Conservation (phyloP, 2,888 invertebrate species). For the Dryocosmus kuriphilus region DNA sequence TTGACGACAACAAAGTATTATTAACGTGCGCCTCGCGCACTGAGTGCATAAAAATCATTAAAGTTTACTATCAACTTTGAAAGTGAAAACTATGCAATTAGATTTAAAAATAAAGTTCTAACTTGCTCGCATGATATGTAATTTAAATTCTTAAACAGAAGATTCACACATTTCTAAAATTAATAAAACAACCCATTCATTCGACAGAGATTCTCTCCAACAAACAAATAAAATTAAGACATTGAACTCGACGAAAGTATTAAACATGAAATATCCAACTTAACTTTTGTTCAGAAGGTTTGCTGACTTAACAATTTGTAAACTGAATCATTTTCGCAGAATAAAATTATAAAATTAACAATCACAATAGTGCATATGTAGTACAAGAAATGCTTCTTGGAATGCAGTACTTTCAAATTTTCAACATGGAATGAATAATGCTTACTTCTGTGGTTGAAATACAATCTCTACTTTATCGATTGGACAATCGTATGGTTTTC, state of each 20-base stretch:
- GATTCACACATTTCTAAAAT: neutral
- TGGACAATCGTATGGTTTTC: slow-evolving; percentile 43
- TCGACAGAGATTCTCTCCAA: slow-evolving; percentile 16
- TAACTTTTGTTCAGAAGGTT: neutral
- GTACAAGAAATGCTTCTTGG: slow-evolving; percentile 51
- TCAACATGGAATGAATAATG: slow-evolving; percentile 58
- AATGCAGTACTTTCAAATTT: slow-evolving; percentile 56
- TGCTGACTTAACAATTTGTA: slow-evolving; percentile 10
- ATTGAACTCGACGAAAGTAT: slow-evolving; percentile 8
- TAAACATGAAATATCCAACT: neutral
- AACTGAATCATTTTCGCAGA: neutral
- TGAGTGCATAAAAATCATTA: neutral
- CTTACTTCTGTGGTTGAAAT: slow-evolving; percentile 12
- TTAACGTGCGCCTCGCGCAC: slow-evolving; percentile 12
- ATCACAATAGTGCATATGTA: slow-evolving; percentile 18
- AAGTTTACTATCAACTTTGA: slow-evolving; percentile 7
- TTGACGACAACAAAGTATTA: neutral
- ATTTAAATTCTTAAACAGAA: neutral
- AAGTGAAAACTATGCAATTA: slow-evolving; percentile 1
- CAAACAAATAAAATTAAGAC: neutral
- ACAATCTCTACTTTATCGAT: slow-evolving; percentile 32
- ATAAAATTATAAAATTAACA: slow-evolving; percentile 31
- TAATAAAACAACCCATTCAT: slow-evolving; percentile 19
- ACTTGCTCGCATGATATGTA: slow-evolving; percentile 23
- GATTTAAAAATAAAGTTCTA: neutral